Evolutionary conservation across 2,113 vertebrate species (phyloP).

Genomic region (Hemichromis elongatus): DNA sequence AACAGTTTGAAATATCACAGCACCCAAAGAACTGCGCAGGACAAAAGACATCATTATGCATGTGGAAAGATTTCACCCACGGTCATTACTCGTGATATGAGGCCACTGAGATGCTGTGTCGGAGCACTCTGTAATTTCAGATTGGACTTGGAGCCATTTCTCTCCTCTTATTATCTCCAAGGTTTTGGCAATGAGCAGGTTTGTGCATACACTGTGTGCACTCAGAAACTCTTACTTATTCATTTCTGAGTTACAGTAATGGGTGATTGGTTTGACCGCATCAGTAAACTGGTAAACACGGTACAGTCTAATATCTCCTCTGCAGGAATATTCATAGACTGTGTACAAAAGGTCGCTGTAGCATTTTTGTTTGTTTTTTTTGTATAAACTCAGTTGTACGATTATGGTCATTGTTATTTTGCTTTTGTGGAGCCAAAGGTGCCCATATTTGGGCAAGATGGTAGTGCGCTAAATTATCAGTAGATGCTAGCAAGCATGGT

Average conservation of each 20-base stretch:
- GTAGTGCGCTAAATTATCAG: not conserved
- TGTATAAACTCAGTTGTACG: not conserved
- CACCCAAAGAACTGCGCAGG: not conserved
- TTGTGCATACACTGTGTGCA: not conserved
- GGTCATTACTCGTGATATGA: constrained; percentile 38
- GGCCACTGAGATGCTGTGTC: constrained; percentile 13
- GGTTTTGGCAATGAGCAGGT: not conserved
- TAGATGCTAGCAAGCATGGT: not conserved
- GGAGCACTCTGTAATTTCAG: constrained; percentile 40
- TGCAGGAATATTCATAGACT: not conserved
- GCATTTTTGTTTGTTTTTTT: not conserved
- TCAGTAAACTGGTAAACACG: not conserved
- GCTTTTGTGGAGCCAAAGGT: not conserved
- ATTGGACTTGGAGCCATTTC: not conserved
- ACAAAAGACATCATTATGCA: constrained; percentile 46
- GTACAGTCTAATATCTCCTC: not conserved
- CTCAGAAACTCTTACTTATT: constrained; percentile 3
- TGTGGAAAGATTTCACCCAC: constrained; percentile 10
- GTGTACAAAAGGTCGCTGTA: not conserved
- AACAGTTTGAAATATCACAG: constrained; percentile 47
- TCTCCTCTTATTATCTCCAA: constrained; percentile 22
- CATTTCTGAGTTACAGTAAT: constrained; percentile 20
- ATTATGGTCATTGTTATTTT: not conserved
- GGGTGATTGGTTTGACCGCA: not conserved
- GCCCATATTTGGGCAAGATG: not conserved